Base-by-base conservation (phyloP, 2,888 invertebrate species). In the Meliscaeva auricollis region DNA sequence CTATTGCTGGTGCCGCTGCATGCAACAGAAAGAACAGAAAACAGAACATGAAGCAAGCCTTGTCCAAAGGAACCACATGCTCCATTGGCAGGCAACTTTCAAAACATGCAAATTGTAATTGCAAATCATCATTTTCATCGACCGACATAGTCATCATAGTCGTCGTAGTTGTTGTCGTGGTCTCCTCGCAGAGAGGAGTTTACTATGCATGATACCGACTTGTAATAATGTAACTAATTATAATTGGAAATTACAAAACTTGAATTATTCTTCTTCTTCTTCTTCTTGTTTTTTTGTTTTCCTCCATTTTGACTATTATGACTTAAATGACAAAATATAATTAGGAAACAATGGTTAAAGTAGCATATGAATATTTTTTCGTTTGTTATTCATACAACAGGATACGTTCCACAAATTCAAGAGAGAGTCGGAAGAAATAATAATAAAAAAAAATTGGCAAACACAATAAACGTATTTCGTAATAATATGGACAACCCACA, bases 81-180 rank as follows among this genome's bases (percentile, higher is more conserved):
- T 13, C 13, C 62, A 64, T 62, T 50, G 15, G 35, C 35, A 58
- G 44, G 46, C 9, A 64, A 56, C 66, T 72, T 72, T 68, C 15
- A 8, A 79, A 79, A 72, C 75, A 84, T 84, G 84, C 80, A 84
- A 84, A 84, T 79, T 79, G 54, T 79, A 84, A 80, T 80, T 75
- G 75, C 80, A 72, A 32, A 11, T 62, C 62, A 44, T 44, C 46
- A 64, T 64, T 58, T 48, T 48, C 48, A 20, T 48, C 35, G 30
- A 32, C 20, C 20, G 35, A 35, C 20, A 2, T 38, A 11, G 17
- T 58, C 20, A 20, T 48, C 48, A 15, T 5, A 11, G 56, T 56
- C 30, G 54, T 30, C 52, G 26, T 26, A 26, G 3, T 38, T 38
- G 38, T 38, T 15, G 13, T 60, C 11, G n/a, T 41, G 20, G 56